Base-by-base conservation (phyloP, 2,113 vertebrate species). In the Cochlearius cochlearius region DNA sequence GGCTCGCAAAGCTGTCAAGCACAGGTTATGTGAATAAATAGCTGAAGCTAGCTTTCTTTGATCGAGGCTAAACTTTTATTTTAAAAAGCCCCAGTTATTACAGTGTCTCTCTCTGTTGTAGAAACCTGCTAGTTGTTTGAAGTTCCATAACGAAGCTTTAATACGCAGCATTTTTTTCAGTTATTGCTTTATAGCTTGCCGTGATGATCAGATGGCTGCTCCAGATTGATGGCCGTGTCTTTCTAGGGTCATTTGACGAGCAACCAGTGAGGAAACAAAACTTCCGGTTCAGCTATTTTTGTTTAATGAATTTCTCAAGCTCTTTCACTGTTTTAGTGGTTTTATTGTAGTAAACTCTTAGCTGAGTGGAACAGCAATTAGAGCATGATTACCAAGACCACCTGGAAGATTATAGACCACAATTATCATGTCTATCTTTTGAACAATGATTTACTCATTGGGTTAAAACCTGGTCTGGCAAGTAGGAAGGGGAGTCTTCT, bases 331-430 rank as follows among this genome's bases (percentile, higher is more conserved):
- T 88, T 88, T 87, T 92, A 78, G 49, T 82, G 71, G 19, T 86
- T 89, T 87, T 91, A 66, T 66, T 93, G 52, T 86, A 53, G 58
- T 81, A 68, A 96, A 60, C 38, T 69, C 82, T 90, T 93, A 89
- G 83, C 59, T 80, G 72, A 94, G 81, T 90, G 41, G 47, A 95
- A 75, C 86, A 84, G 67, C 83, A 95, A 83, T 95, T 94, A 73
- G 36, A 82, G 5, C 56, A 11, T 83, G 85, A 92, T 95, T 96
- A 66, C 56, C n/a, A 62, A 88, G 84, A 82, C 59, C 62, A 84
- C 0, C 2, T 72, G 67, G 49, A 91, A 87, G 27, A 74, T 91
- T 87, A 77, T n/a, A 84, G 64, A 76, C 58, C 43, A 47, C 41
- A 85, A 58, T 92, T 91, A 94, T 55, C 13, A 18, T 27, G 45